Conservation (phyloP, 2,888 invertebrate species). For the Drosophila kambysellisi region DNA sequence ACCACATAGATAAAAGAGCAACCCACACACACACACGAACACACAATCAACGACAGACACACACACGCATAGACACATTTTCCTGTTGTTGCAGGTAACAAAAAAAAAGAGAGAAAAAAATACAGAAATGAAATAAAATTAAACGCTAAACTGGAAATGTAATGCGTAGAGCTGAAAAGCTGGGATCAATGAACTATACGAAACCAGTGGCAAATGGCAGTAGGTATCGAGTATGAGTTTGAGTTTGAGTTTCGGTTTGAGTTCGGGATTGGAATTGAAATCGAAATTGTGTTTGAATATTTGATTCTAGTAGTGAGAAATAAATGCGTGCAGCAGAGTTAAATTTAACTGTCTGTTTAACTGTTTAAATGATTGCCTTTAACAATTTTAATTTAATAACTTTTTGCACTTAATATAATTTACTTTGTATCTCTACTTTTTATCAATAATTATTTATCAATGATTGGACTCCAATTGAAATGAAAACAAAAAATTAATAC, state of each 20-base stretch:
- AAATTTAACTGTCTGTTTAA: neutral
- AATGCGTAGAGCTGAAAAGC: slow-evolving; percentile 73
- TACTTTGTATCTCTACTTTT: neutral
- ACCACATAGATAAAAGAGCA: slow-evolving; percentile 63
- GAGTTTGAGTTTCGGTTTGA: slow-evolving; percentile 7
- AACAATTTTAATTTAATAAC: neutral
- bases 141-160: slow-evolving; percentile 77
- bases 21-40: slow-evolving; percentile 24
- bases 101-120: slow-evolving; percentile 28
- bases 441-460: neutral
- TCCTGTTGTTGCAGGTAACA: slow-evolving; percentile 77
- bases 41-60: slow-evolving; percentile 1
- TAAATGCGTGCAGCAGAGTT: slow-evolving; percentile 23
- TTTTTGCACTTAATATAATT: neutral
- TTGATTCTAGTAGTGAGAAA: slow-evolving; percentile 49
- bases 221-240: slow-evolving; percentile 31
- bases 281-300: slow-evolving; percentile 10
- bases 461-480: neutral
- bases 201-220: slow-evolving; percentile 56
- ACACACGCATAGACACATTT: slow-evolving; percentile 56
- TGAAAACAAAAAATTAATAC: neutral
- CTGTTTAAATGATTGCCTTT: neutral
- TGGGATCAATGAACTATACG: slow-evolving; percentile 72
- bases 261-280: neutral
- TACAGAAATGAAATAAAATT: slow-evolving; percentile 61